Evolutionary conservation across 2,797 vertebrate genomes (phyloP).

Genomic region (Girardinus metallicus): DNA sequence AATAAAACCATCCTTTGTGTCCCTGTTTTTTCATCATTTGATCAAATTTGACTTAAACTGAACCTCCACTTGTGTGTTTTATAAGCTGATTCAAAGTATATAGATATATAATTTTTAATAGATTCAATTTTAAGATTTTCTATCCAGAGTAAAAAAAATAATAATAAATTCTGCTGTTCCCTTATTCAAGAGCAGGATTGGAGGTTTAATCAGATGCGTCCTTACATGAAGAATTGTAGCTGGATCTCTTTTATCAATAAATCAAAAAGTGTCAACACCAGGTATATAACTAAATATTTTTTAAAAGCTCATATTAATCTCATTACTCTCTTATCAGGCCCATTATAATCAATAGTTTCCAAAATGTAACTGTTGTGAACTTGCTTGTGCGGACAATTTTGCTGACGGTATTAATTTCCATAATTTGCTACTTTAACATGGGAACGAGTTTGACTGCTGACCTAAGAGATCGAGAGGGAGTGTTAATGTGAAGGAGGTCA

Average conservation of each 20-base stretch:
- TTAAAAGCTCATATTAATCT: background rate
- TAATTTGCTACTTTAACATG: background rate
- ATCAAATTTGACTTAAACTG: background rate
- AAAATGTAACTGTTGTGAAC: background rate
- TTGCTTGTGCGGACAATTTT: background rate
- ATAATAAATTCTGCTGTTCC: too few species aligned
- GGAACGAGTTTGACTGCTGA: background rate
- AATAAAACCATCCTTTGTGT: background rate
- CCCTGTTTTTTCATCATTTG: background rate
- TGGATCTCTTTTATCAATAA: background rate
- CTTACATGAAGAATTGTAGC: background rate
- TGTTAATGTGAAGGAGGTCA: too few species aligned
- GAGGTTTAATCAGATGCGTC: background rate
- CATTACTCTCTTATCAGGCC: background rate
- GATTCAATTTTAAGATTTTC: background rate
- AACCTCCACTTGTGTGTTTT: background rate
- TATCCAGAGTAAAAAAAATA: background rate
- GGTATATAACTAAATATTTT: background rate
- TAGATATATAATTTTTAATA: background rate
- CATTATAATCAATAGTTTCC: background rate
- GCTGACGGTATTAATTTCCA: background rate
- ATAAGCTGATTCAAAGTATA: background rate
- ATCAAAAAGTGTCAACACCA: background rate
- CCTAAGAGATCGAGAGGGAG: too few species aligned
- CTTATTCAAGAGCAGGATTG: too few species aligned